These are phyloP conservation scores for Koerneria pararmatus DNA, from an alignment of 2,888 invertebrate genomes.

Conservation along the genomic window DNA sequence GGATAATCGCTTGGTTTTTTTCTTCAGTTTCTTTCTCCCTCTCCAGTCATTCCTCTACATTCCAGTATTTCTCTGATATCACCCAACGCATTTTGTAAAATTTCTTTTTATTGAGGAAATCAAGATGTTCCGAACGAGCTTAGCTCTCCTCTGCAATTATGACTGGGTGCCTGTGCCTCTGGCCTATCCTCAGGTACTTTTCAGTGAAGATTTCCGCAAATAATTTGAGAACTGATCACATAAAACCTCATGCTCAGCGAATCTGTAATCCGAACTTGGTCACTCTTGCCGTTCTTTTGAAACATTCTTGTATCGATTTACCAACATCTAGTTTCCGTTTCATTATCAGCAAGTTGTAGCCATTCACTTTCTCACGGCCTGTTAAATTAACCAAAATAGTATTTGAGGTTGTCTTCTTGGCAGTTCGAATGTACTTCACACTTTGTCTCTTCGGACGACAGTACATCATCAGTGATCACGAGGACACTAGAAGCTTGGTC, in stretches of 20 bases:
- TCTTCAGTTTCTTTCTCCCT: background rate
- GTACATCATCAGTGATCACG: slow-evolving; percentile 31
- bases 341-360: too few relatives aligned
- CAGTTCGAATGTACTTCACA: slow-evolving; percentile 40
- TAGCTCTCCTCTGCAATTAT: slow-evolving; percentile 36
- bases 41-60: too few relatives aligned
- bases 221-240: too few relatives aligned
- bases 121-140: slow-evolving; percentile 36
- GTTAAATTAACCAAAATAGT: too few relatives aligned
- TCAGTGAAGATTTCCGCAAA: too few relatives aligned
- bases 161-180: slow-evolving; percentile 40
- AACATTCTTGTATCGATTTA: too few relatives aligned
- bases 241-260: too few relatives aligned
- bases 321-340: too few relatives aligned
- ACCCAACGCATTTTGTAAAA: too few relatives aligned
- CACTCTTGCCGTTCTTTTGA: too few relatives aligned
- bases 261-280: too few relatives aligned
- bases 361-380: too few relatives aligned
- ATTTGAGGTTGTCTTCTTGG: slow-evolving; percentile 40
- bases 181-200: slow-evolving; percentile 40
- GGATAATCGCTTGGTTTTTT: background rate
- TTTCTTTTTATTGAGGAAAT: slow-evolving; percentile 27
- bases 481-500: slow-evolving; percentile 24
- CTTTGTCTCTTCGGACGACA: slow-evolving; percentile 38
- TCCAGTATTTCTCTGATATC: background rate